A percentile compares a stretch with the other conserved stretches of the same genome.
phyloP scores from a whole-genome alignment of 2,888 invertebrate species.

The Cataglyphis livida region DNA sequence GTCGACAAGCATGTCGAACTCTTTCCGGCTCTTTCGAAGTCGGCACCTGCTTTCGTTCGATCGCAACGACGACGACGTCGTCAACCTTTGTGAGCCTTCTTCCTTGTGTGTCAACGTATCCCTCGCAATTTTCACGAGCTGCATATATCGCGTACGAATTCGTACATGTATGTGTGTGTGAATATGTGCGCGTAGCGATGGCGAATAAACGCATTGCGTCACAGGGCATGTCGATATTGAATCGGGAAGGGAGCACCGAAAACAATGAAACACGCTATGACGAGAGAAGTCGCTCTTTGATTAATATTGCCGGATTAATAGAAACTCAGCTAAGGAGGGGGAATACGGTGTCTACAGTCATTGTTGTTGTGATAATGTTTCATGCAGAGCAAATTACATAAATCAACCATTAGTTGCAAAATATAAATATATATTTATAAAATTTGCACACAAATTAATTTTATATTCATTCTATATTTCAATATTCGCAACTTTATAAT shows the following conservation, averaged over 20 bases:
- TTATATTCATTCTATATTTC: neutral
- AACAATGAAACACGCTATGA: conserved; percentile 70
- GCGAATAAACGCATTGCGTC: conserved; percentile 69
- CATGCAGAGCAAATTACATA: neutral
- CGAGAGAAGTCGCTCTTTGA: conserved; percentile 72
- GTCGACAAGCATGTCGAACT: conserved; percentile 74
- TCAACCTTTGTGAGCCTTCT: conserved; percentile 70
- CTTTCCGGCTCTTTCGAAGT: conserved; percentile 70
- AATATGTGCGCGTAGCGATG: neutral
- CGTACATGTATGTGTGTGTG: neutral
- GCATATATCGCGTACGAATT: conserved; percentile 6
- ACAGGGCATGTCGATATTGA: conserved; percentile 77
- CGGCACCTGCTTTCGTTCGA: conserved; percentile 76
- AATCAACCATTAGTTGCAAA: conserved; percentile 11
- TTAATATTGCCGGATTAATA: conserved; percentile 74
- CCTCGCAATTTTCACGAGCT: conserved; percentile 61
- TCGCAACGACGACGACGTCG: conserved; percentile 60
- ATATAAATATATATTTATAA: neutral
- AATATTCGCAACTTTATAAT: neutral
- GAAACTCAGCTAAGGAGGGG: conserved; percentile 33
- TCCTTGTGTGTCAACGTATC: conserved; percentile 55
- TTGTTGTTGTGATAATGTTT: conserved; percentile 4
- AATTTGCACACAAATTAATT: neutral
- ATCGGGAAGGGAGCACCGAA: conserved; percentile 62
- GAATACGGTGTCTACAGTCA: conserved; percentile 2